Evolutionary conservation across 1,140 invertebrate genomes (phyloP).

Genomic region (Nomia melanderi): DNA sequence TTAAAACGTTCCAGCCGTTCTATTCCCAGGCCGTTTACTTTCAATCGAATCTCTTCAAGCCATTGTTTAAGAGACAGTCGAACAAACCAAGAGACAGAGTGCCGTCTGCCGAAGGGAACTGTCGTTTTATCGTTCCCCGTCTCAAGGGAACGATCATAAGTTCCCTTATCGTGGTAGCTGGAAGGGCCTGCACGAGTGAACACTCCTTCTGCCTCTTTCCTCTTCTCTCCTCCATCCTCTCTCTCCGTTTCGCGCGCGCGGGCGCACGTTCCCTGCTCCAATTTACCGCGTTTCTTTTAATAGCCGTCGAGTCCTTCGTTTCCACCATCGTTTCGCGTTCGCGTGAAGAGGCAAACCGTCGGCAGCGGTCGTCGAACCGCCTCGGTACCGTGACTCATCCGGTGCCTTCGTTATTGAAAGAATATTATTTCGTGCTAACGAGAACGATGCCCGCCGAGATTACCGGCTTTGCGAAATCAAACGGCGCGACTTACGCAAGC

Average conservation of each 20-base stretch:
- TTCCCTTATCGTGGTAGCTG: constrained; percentile 20
- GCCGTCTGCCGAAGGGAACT: too few relatives aligned
- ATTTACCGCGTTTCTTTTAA: constrained; percentile 38
- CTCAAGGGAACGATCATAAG: neutral
- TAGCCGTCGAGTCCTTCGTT: constrained; percentile 16
- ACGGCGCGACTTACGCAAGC: neutral
- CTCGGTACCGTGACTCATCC: constrained; percentile 12
- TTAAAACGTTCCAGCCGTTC: too few relatives aligned
- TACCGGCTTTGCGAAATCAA: neutral
- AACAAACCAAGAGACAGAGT: too few relatives aligned
- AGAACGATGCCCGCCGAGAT: constrained; percentile 2
- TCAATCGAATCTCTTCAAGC: too few relatives aligned
- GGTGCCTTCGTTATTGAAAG: constrained; percentile 20
- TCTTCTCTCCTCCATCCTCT: too few relatives aligned
- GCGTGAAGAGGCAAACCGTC: neutral
- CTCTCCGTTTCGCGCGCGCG: too few relatives aligned
- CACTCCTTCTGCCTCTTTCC: too few relatives aligned
- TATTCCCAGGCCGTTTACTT: too few relatives aligned
- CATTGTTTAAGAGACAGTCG: too few relatives aligned
- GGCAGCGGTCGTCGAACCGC: constrained; percentile 21
- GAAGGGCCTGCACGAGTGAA: too few relatives aligned
- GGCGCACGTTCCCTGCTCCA: constrained; percentile 4
- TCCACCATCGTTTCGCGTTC: constrained; percentile 6
- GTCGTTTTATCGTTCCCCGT: neutral
- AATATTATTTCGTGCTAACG: constrained; percentile 33